Percentiles rank a stretch among this genome's conserved stretches.
Evolutionary conservation across 2,888 invertebrate species (phyloP).

Genomic region (Kuschelorhynchus macadamiae): DNA sequence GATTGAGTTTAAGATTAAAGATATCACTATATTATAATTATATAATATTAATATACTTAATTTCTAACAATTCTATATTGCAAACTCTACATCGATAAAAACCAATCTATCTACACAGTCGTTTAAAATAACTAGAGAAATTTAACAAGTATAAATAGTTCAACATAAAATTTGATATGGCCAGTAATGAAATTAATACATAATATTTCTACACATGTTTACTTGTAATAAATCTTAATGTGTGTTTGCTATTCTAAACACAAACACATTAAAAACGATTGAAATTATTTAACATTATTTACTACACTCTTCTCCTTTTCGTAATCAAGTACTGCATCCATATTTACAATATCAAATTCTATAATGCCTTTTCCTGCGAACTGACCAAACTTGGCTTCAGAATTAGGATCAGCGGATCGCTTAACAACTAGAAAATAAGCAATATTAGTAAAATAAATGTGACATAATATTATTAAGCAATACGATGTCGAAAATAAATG

Average conservation of each 20-base stretch:
- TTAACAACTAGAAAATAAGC: constrained; percentile 64
- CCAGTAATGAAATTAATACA: constrained; percentile 3
- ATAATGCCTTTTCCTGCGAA: constrained; percentile 83
- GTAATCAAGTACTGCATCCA: constrained; percentile 73
- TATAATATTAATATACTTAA: neutral
- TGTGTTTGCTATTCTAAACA: neutral
- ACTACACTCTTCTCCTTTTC: constrained; percentile 64
- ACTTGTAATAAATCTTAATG: constrained; percentile 11
- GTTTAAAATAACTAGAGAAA: constrained; percentile 14
- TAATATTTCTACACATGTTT: neutral
- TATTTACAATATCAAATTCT: constrained; percentile 81
- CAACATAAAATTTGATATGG: constrained; percentile 13
- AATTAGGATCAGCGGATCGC: constrained; percentile 65
- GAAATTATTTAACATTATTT: constrained; percentile 12
- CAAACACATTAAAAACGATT: neutral
- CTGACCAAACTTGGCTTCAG: constrained; percentile 78
- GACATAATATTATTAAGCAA: neutral
- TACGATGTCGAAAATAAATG: neutral
- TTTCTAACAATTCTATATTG: constrained; percentile 5
- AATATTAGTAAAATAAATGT: neutral
- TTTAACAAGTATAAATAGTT: neutral
- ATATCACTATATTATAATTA: no score
- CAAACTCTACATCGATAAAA: neutral
- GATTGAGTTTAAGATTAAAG: no score
- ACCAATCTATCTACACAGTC: constrained; percentile 21